Base-by-base conservation (phyloP, 1,140 invertebrate genomes). In the Diabrotica undecimpunctata region DNA sequence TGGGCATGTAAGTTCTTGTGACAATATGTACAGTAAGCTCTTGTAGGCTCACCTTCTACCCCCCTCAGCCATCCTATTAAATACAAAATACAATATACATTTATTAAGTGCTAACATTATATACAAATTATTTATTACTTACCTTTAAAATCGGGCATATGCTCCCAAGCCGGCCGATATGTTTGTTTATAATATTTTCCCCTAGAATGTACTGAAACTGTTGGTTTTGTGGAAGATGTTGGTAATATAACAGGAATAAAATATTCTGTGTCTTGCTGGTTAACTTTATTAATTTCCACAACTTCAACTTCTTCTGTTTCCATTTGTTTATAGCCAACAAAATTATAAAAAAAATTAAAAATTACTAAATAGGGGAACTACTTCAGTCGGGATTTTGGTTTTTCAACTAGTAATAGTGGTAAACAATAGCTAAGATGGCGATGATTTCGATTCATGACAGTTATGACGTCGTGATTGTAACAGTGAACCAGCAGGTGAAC, bases 1-100 rank as follows among this genome's bases (percentile, higher is more conserved):
- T 86, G 85, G 5, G 85, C 85, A 74, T 86, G 85, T n/a, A 86
- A 73, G 66, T 81, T 83, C 72, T 84, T 85, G 62, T 84, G 80
- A 64, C 85, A 86, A 69, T 80, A 85, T 38, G 78, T 77, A 68
- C 85, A 86, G 66, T 80, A 85, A 38, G 84, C 85, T 74, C 83
- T 74, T 7, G 83, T 85, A 0, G 81, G 78, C 73, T 83, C 73
- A 65, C 75, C 71, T 11, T 81, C 80, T 13, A 85, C 81, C 7
- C 81, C 81, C 10, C 79, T 79, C 52, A 86, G 68, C 85, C 84
- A 86, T 53, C 83, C 84, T 86, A 66, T 11, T 69, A 68, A 55
- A 62, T 66, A 46, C 11, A 46, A 46, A 8, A 46, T 46, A n/a
- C 1, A 25, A 25, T 55, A 66, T 35, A 64, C 52, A 59, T n/a